Evolutionary conservation across 2,888 invertebrate species (phyloP).

Genomic region (Coenonympha glycerion): DNA sequence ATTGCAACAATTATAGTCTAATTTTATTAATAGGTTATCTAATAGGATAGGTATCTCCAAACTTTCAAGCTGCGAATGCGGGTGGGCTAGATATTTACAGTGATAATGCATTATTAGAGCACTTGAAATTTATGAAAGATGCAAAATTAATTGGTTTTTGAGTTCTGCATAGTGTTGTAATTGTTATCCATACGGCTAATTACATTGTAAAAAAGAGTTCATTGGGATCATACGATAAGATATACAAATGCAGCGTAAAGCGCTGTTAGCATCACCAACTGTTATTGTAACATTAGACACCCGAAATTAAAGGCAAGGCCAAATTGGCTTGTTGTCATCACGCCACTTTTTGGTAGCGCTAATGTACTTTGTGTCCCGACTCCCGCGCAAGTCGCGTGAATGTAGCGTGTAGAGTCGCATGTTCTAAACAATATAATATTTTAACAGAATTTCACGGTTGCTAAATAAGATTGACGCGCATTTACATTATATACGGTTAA

Average conservation of each 20-base stretch:
- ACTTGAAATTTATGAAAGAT: neutral
- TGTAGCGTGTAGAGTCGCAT: slow-evolving; percentile 29
- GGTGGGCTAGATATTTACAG: too few relatives aligned
- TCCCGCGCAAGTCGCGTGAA: slow-evolving; percentile 29
- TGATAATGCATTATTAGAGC: too few relatives aligned
- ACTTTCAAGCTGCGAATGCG: too few relatives aligned
- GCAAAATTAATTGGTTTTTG: neutral
- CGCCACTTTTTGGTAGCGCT: slow-evolving; percentile 27
- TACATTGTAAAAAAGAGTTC: slow-evolving; percentile 29
- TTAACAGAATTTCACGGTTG: slow-evolving; percentile 17
- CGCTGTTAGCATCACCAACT: slow-evolving; percentile 35
- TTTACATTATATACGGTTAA: slow-evolving; percentile 22
- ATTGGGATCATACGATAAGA: slow-evolving; percentile 43
- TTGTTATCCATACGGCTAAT: neutral
- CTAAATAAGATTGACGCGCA: slow-evolving; percentile 29
- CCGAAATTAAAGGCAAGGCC: slow-evolving; percentile 28
- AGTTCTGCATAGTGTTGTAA: neutral
- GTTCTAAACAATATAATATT: slow-evolving; percentile 18
- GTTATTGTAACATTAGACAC: slow-evolving; percentile 28
- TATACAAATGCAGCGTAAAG: slow-evolving; percentile 25
- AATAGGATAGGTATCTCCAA: too few relatives aligned
- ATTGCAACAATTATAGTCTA: too few relatives aligned
- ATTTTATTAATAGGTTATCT: too few relatives aligned
- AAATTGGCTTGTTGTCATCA: slow-evolving; percentile 26
- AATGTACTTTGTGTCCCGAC: slow-evolving; percentile 18